These are phyloP conservation scores for Takifugu rubripes DNA, from an alignment of 2,797 vertebrate genomes.

Conservation along the genomic window DNA sequence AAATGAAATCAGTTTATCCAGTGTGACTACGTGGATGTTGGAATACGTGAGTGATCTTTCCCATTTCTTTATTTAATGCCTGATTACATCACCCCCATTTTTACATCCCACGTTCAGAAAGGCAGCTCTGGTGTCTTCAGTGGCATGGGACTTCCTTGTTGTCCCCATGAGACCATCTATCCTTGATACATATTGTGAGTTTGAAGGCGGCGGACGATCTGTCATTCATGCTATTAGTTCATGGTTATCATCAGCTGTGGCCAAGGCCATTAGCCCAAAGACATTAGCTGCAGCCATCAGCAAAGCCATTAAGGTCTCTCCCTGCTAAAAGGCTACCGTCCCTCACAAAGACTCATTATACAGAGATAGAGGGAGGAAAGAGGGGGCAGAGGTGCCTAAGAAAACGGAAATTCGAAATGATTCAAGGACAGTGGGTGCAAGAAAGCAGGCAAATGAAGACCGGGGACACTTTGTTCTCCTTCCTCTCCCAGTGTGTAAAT, in stretches of 20 bases:
- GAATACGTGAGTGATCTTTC: not conserved
- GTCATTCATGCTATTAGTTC: slow-evolving; percentile 65
- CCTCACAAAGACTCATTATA: slow-evolving; percentile 63
- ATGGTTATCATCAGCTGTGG: slow-evolving; percentile 61
- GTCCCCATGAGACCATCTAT: slow-evolving; percentile 53
- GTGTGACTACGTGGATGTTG: not conserved
- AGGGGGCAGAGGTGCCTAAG: slow-evolving; percentile 18
- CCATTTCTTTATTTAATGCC: slow-evolving; percentile 1
- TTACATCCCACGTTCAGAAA: slow-evolving; percentile 28
- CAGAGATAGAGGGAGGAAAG: slow-evolving; percentile 15
- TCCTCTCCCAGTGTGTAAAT: slow-evolving; percentile 10
- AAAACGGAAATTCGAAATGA: slow-evolving; percentile 13
- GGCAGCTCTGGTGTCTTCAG: slow-evolving; percentile 40
- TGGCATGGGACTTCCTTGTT: slow-evolving; percentile 36
- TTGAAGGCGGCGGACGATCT: slow-evolving; percentile 56
- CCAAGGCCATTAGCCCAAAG: slow-evolving; percentile 67
- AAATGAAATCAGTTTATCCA: not conserved
- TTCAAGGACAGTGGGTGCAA: slow-evolving; percentile 3
- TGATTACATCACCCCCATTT: slow-evolving; percentile 23
- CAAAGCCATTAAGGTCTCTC: slow-evolving; percentile 60
- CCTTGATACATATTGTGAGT: slow-evolving; percentile 41
- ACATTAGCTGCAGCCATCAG: slow-evolving; percentile 68
- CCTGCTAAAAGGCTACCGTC: slow-evolving; percentile 61
- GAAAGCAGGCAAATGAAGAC: slow-evolving; percentile 3
- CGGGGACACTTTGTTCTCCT: slow-evolving; percentile 32